Evolutionary conservation across 2,113 vertebrate species (phyloP).

Genomic region (Psephotus haematonotus): DNA sequence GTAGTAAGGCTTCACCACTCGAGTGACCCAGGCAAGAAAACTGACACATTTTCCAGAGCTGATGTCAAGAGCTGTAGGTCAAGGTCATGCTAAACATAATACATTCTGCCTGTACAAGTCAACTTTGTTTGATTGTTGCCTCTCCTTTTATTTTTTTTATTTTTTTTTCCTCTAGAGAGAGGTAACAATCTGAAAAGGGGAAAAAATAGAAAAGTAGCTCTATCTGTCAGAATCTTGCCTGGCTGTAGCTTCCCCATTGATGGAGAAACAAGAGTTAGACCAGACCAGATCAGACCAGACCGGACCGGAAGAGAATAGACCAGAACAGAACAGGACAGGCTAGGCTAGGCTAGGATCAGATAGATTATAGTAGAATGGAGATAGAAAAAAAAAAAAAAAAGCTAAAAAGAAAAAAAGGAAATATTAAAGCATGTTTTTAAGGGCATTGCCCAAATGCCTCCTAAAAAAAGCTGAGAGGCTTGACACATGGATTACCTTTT

Average conservation of each 20-base stretch:
- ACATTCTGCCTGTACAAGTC: conserved; percentile 15
- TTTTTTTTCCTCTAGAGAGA: background rate
- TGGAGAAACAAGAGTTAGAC: background rate
- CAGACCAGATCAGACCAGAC: too few species aligned
- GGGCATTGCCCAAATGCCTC: background rate
- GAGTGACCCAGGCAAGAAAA: conserved; percentile 17
- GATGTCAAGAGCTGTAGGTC: conserved; percentile 49
- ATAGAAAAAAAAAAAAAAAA: background rate
- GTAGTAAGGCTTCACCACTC: background rate
- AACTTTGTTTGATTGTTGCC: conserved; percentile 14
- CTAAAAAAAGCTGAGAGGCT: background rate
- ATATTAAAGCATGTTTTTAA: background rate
- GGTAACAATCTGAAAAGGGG: background rate
- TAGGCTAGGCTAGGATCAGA: background rate
- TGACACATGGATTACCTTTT: background rate
- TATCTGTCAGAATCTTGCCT: background rate
- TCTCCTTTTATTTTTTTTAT: background rate
- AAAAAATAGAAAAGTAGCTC: background rate
- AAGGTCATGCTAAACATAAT: conserved; percentile 47
- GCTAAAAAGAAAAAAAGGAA: background rate
- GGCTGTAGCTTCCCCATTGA: background rate
- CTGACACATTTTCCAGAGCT: conserved; percentile 24
- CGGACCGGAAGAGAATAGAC: background rate
- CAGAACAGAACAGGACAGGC: background rate
- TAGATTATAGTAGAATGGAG: background rate